A percentile compares a stretch with the other conserved stretches of the same genome.
Conservation (phyloP, 2,113 vertebrate genomes). For the Python bivittatus region DNA sequence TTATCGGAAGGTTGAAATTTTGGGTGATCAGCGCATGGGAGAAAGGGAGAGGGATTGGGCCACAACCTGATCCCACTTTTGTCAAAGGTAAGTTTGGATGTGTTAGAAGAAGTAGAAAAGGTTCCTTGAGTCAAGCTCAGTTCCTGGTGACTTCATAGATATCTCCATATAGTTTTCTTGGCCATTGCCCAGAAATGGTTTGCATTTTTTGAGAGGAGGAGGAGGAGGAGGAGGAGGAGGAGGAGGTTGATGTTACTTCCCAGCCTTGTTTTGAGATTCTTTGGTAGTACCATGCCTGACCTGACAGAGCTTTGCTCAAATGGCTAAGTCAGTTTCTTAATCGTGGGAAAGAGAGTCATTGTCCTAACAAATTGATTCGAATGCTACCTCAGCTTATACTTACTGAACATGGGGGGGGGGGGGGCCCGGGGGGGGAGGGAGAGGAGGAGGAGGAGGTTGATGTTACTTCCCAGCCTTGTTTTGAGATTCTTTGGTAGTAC, state of each 20-base stretch:
- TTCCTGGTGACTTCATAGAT: background rate
- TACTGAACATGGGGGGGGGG: too few relatives aligned
- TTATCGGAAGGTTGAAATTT: background rate
- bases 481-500: too few relatives aligned
- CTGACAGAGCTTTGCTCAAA: too few relatives aligned
- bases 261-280: background rate
- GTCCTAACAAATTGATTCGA: background rate
- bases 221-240: too few relatives aligned
- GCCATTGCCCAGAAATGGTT: background rate
- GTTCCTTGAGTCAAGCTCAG: background rate
- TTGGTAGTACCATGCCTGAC: too few relatives aligned
- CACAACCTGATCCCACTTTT: background rate
- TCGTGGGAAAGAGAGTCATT: background rate
- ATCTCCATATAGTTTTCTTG: background rate
- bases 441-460: too few relatives aligned
- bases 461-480: background rate
- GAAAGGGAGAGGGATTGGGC: background rate
- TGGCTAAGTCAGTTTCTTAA: too few relatives aligned
- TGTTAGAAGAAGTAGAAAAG: background rate
- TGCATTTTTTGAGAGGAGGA: background rate
- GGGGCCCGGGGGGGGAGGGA: too few relatives aligned
- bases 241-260: too few relatives aligned
- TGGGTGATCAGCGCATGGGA: background rate
- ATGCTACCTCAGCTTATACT: background rate
- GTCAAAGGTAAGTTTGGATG: background rate